Evolutionary conservation across 2,797 vertebrate species (phyloP).

Genomic region (Malurus splendens): DNA sequence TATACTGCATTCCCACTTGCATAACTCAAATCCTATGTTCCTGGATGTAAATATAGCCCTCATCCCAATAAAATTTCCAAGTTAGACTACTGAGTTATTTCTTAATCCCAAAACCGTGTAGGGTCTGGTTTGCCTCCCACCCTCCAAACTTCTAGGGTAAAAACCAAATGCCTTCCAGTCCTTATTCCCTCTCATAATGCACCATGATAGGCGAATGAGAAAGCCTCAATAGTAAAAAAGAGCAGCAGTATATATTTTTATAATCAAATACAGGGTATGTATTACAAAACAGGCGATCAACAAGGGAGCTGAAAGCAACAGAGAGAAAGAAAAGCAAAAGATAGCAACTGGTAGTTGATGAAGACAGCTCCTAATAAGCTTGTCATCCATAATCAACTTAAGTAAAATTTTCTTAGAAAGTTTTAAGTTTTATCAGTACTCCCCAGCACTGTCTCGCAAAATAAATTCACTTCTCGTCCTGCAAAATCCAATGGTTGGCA

Average conservation of each 20-base stretch:
- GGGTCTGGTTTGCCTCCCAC: accelerated
- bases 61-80: not conserved
- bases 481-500: not conserved
- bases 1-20: not conserved
- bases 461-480: not conserved
- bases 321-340: not conserved
- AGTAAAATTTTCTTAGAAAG: not conserved
- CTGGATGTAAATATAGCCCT: not conserved
- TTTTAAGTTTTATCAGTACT: not conserved
- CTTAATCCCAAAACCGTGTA: not conserved
- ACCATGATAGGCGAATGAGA: not conserved
- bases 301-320: not conserved
- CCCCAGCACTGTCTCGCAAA: not conserved
- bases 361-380: not conserved
- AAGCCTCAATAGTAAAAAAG: not conserved
- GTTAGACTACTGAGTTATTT: not conserved
- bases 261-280: not conserved
- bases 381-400: not conserved
- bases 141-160: not conserved
- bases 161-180: not conserved
- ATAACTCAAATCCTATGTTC: accelerated
- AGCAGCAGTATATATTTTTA: not conserved
- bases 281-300: not conserved
- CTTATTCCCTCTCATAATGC: not conserved
- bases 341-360: not conserved